Base-by-base conservation (phyloP, 2,113 vertebrate genomes). In the Acanthisitta chloris region DNA sequence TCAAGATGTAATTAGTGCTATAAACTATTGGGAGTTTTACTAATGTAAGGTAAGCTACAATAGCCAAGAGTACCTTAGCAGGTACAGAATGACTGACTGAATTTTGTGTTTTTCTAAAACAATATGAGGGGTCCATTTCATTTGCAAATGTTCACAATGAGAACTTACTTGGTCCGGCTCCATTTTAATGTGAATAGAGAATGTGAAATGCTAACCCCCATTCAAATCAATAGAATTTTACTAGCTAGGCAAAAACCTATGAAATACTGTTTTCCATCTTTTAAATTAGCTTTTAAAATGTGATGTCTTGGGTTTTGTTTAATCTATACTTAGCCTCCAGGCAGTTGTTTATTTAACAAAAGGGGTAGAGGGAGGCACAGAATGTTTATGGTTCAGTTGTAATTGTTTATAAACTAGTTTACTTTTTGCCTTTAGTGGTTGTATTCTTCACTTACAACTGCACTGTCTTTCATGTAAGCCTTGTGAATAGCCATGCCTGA, bases 301-400 rank as follows among this genome's bases (percentile, higher is more conserved):
- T 51, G 7, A 14, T 23, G 7, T 71, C 26, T 59, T 72, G 36
- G 8, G 8, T 81, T 21, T 45, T 85, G 26, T 57, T 80, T 79
- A 73, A 51, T 59, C n/a, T 4, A 34, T 31, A 7, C 18, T 82
- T 72, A 43, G 6, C 18, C 17, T 79, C 14, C 31, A 55, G 45
- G 9, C 14, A 74, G 21, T 58, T 36, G 8, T 64, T 84, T 52
- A 14, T 89, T 78, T 23, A 36, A 54, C 52, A 20, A 55, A 36
- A 1, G 5, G 5, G 4, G 1, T 1, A 2, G 4, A 3, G 3
- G 7, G 2, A 3, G 2, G 3, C 15, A 17, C 38, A 49, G 54
- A 81, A 62, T 23, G 9, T 46, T 91, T 62, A 16, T 3, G 4
- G 23, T 74, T 82, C 24, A 29, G 31, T 59, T 93, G 17, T 62